phyloP scores from a whole-genome alignment of 2,888 invertebrate species.

The Drosophila seclusa region DNA sequence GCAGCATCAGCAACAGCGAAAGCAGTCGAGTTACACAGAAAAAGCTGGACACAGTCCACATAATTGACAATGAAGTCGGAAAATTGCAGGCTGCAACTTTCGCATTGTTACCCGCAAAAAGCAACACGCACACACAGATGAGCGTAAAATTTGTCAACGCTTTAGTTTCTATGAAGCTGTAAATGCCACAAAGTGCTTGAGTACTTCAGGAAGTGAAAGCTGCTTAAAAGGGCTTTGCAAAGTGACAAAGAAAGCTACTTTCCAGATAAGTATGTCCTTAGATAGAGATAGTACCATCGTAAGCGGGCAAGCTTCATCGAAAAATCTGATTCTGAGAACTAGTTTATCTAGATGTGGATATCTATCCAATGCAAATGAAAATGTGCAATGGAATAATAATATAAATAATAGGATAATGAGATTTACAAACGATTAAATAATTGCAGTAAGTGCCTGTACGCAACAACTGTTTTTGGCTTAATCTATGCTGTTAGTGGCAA shows the following conservation, averaged over 20 bases:
- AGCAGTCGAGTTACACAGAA: not conserved
- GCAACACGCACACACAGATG: constrained; percentile 57
- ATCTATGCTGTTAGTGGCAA: not conserved
- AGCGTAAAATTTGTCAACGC: constrained; percentile 75
- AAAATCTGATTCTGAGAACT: not conserved
- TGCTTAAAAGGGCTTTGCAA: not conserved
- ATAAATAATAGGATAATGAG: not conserved
- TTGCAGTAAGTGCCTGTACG: not conserved
- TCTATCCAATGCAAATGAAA: not conserved
- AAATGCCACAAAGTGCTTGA: constrained; percentile 66
- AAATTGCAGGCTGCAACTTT: constrained; percentile 48
- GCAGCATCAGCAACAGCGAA: not conserved
- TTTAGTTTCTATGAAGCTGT: constrained; percentile 67
- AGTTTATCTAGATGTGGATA: not conserved
- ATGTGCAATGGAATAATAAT: not conserved
- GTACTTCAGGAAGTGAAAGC: constrained; percentile 33
- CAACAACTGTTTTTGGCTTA: not conserved
- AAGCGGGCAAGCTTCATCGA: not conserved
- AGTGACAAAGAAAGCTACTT: constrained; percentile 1
- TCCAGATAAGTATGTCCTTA: not conserved
- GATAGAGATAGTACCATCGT: not conserved
- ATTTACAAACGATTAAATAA: not conserved
- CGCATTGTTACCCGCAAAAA: constrained; percentile 26
- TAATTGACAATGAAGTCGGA: constrained; percentile 63
- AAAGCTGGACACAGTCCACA: constrained; percentile 27